Base-by-base conservation (phyloP, 2,113 vertebrate species). In the Nibea coibor region DNA sequence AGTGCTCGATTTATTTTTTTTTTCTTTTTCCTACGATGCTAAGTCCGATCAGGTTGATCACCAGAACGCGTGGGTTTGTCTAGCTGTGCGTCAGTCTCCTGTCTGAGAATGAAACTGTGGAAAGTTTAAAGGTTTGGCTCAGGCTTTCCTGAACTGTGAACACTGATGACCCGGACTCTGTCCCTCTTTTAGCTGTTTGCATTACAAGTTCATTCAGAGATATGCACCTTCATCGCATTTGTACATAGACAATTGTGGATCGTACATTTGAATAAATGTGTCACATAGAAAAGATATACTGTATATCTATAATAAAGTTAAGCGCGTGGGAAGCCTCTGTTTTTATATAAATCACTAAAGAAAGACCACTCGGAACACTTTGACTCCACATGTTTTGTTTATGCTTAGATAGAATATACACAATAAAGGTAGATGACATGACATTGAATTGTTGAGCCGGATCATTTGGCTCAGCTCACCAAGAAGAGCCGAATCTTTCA, bases 271-370 rank as follows among this genome's bases (percentile, higher is more conserved):
- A n/a, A 39, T 39, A 28, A 70, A 53, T 81, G 61, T 75, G 75
- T 82, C 42, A 24, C n/a, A 72, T 79, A 65, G 47, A 61, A 42
- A 15, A 57, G 4, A 80, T 58, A 45, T 66, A 81, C 66, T 83
- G 82, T 88, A 87, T 50, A 82, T 78, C 59, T 82, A 51, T 74
- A 91, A 88, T 93, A 87, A 91, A 91, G 35, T 19, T 72, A 26
- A 26, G 75, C 20, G 3, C 72, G 65, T 82, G 66, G 43, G 20
- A 59, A 47, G 0, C n/a, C 3, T 65, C 5, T 57, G n/a, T 80
- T 72, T 78, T 78, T 47, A n/a, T 53, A 39, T 16, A 12, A 50
- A 26, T 59, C 22, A 56, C 26, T 42, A 4, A 64, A 62, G 15
- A 53, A 53, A 15, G 0, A 11, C 20, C 19, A 51, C 2, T 17